Conservation (phyloP, 2,113 vertebrate species). For the Tautogolabrus adspersus region DNA sequence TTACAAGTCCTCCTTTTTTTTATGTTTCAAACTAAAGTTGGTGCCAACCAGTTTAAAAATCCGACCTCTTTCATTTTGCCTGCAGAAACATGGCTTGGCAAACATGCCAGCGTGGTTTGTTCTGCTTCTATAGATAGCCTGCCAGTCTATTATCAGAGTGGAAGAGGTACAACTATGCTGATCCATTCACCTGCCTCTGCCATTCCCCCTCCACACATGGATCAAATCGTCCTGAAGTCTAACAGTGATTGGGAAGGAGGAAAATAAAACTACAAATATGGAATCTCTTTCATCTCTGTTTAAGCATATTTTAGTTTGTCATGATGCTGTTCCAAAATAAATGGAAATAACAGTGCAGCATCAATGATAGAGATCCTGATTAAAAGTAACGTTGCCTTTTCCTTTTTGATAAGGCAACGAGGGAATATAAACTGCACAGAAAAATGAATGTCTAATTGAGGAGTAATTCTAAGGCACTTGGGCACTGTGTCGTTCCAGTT, state of each 20-base stretch:
- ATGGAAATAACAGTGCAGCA: background rate
- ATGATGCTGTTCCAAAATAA: background rate
- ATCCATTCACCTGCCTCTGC: constrained; percentile 83
- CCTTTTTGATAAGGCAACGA: background rate
- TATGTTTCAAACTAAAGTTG: constrained; percentile 30
- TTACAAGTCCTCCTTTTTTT: constrained; percentile 6
- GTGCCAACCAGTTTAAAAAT: constrained; percentile 25
- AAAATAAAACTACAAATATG: background rate
- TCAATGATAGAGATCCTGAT: background rate
- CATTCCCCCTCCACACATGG: constrained; percentile 56
- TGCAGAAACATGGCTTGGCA: constrained; percentile 54
- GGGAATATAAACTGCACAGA: too few relatives aligned
- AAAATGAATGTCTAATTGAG: too few relatives aligned
- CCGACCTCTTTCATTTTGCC: constrained; percentile 42
- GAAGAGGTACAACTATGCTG: constrained; percentile 70
- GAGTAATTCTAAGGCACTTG: too few relatives aligned
- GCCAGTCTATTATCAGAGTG: constrained; percentile 74
- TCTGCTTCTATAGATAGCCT: constrained; percentile 78
- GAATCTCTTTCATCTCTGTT: background rate
- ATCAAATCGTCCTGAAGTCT: constrained; percentile 22
- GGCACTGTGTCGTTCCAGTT: too few relatives aligned
- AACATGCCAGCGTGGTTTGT: constrained; percentile 72
- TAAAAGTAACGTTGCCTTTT: background rate
- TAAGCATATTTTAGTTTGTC: background rate
- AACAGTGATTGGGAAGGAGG: background rate